Evolutionary conservation across 2,797 vertebrate species (phyloP), one percentile per base, ranked within the genome.

Genomic region (Gobio occitaniae): DNA sequence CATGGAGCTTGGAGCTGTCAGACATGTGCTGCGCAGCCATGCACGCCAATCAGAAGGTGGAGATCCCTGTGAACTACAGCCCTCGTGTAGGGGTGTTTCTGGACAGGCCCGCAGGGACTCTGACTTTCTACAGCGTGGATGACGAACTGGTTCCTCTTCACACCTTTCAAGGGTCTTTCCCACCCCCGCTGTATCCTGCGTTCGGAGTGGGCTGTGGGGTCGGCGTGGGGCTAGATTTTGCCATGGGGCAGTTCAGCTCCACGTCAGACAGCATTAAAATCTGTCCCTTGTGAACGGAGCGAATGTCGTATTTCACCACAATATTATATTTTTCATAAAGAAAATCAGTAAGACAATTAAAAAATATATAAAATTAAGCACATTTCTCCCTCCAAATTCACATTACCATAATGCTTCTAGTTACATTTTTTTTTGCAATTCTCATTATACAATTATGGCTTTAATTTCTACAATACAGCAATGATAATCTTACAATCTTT

Each of bases 1-100:
- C 96, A 1, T 96, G 95, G 96, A 95, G 94, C 69, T 87, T 96
- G 91, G 95, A 96, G 93, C 91, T 95, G 86, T 96, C 95, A 0
- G 95, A 96, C 91, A 93, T 92, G 82, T 95, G 93, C 90, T 96
- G 95, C 84, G 86, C 91, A 0, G 95, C 95, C 63, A 92, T 95
- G 93, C 95, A 96, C 47, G 92, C 90, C 91, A 95, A 94, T 25
- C 63, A 95, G 82, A 95, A 95, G 90, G 84, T 47, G 61, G 94
- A 96, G 83, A 94, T 96, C 25, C 85, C 93, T 0, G 94, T 96
- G 68, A 91, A 87, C n/a, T 96, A 95, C 89, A 94, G 93, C 1
- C 95, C 95, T 0, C 93, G 95, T 2, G 84, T 96, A 75, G 95
- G 95, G 2, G 6, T 96, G 86, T 96, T 91, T 86, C 86, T 95